Evolutionary conservation across 2,113 vertebrate genomes (phyloP).

Genomic region (Antechinus flavipes): DNA sequence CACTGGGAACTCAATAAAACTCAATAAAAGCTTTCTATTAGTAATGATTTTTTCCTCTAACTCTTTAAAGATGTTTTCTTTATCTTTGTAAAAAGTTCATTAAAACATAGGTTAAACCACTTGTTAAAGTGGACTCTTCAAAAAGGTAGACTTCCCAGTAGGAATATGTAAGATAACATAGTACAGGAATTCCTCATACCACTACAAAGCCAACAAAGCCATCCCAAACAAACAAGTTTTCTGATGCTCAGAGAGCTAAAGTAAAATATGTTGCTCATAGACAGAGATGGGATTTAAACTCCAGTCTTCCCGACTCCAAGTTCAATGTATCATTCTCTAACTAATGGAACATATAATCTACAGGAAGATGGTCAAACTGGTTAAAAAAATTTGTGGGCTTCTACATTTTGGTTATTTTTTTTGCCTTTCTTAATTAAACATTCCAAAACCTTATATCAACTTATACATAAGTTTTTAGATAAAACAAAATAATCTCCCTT

Average conservation of each 20-base stretch:
- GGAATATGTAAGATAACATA: neutral
- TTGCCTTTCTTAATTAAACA: neutral
- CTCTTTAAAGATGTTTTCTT: neutral
- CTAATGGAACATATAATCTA: neutral
- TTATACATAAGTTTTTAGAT: neutral
- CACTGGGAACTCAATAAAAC: neutral
- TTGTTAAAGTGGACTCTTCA: neutral
- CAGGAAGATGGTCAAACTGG: neutral
- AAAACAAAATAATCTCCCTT: neutral
- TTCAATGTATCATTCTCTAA: neutral
- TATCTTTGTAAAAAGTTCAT: conserved; percentile 30
- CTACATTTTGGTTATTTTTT: neutral
- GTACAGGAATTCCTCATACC: neutral
- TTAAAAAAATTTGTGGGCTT: neutral
- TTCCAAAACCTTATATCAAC: neutral
- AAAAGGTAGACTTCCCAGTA: neutral
- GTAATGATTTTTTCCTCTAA: neutral
- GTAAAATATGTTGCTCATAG: neutral
- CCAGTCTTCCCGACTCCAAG: neutral
- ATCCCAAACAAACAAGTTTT: neutral
- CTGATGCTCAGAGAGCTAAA: neutral
- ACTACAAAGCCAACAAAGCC: neutral
- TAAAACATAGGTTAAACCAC: conserved; percentile 7
- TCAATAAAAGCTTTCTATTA: neutral
- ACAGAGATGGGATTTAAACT: neutral